phyloP scores from a whole-genome alignment of 1,140 invertebrate genomes.

The Contarinia nasturtii region DNA sequence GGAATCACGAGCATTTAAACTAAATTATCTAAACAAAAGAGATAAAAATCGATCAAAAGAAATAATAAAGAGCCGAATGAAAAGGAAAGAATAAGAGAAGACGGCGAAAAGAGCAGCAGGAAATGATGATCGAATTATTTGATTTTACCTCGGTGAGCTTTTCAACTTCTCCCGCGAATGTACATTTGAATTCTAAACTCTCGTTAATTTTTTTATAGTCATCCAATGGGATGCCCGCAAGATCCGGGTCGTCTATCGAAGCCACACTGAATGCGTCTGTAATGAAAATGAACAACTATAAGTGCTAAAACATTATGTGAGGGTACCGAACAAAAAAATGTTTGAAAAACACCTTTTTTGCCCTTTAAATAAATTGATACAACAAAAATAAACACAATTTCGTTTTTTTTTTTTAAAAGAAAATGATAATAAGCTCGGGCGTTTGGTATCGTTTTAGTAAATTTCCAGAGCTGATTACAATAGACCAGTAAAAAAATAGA shows the following conservation, averaged over 20 bases:
- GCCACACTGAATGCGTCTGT: constrained; percentile 1
- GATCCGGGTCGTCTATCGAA: neutral
- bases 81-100: neutral
- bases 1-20: too few species aligned
- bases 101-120: neutral
- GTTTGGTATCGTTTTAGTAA: too few species aligned
- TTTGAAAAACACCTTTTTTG: too few species aligned
- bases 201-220: constrained; percentile 11
- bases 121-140: neutral
- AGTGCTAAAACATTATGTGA: too few species aligned
- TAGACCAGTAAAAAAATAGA: too few species aligned
- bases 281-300: too few species aligned
- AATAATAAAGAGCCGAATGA: neutral
- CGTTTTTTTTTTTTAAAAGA: too few species aligned
- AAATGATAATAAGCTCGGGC: too few species aligned
- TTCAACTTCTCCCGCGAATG: constrained; percentile 17
- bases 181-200: constrained; percentile 19
- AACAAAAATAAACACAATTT: too few species aligned
- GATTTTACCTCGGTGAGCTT: constrained; percentile 6
- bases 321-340: too few species aligned
- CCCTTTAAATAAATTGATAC: too few species aligned
- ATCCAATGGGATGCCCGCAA: constrained; percentile 1
- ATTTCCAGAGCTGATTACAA: too few species aligned
- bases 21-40: neutral
- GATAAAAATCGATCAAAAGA: neutral